phyloP scores from a whole-genome alignment of 2,113 vertebrate species.

The Notechis scutatus region DNA sequence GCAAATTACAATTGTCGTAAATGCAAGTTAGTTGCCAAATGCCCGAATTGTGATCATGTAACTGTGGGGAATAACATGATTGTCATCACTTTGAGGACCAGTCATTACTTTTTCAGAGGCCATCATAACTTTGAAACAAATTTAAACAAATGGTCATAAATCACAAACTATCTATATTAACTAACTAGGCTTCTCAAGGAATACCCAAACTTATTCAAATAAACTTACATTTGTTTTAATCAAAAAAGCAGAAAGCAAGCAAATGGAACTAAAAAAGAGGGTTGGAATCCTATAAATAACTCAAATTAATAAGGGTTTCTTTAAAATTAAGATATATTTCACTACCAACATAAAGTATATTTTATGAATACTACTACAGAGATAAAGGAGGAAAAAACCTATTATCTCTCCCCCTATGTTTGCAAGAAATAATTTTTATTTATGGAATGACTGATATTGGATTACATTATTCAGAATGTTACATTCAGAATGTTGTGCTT shows the following conservation, averaged over 20 bases:
- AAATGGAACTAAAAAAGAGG: neutral
- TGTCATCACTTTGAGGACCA: neutral
- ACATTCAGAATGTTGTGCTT: neutral
- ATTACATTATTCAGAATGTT: neutral
- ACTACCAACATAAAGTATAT: neutral
- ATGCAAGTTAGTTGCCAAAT: neutral
- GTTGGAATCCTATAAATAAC: neutral
- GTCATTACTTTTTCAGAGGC: neutral
- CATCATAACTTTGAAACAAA: neutral
- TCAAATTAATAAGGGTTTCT: neutral
- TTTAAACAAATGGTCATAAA: neutral
- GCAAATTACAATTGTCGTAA: neutral
- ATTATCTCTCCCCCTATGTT: neutral
- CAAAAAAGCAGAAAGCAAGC: neutral
- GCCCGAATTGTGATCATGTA: neutral
- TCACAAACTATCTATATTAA: neutral
- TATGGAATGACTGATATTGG: neutral
- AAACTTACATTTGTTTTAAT: neutral
- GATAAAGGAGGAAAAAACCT: neutral
- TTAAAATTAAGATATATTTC: neutral
- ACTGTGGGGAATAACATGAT: neutral
- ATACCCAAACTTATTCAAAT: neutral
- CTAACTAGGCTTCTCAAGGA: neutral
- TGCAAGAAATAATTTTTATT: neutral
- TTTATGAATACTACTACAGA: neutral